Base-by-base conservation (phyloP, 2,113 vertebrate species). In the Monarcha castaneiventris region DNA sequence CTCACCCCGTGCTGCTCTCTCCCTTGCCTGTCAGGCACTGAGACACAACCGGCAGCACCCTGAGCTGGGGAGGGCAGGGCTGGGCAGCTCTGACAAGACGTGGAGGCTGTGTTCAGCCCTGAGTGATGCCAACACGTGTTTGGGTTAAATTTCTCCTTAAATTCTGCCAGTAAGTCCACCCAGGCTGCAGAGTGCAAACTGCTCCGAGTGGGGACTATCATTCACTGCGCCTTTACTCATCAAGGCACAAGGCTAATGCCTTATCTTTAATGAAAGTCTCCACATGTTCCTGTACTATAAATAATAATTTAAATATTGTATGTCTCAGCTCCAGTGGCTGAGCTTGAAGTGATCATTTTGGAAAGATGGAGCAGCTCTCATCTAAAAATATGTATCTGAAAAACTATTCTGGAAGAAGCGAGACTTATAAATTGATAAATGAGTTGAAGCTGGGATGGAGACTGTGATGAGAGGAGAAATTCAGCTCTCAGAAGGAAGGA, bases 261-360 rank as follows among this genome's bases (percentile, higher is more conserved):
- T 90, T 93, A 62, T 96, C 94, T 89, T 96, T 96, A 95, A 94
- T 94, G 94, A 94, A 94, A 95, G 76, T 90, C 92, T 84, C 93
- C 5, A n/a, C 88, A 37, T 94, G 93, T 96, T 97, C 92, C 93
- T 94, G 93, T 84, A 92, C 96, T 94, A 97, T 96, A 97, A 96
- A 96, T 96, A 96, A 95, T 96, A 96, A 97, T 96, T 97, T 97
- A 96, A 97, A 97, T 97, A 96, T 96, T 96, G 96, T 95, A 96
- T 95, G 92, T 92, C 96, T 94, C 83, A 93, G 95, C 92, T 96
- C 85, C 96, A 96, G 79, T 93, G 92, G 93, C 92, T 96, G 93
- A 94, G 88, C 93, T 95, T 96, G 95, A 97, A 97, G 96, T 94
- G 93, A 96, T 96, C 95, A 96, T 93, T 95, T 97, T 93, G 88